Conservation (phyloP, 2,888 invertebrate genomes). For the Ptycholaimellus sp. region DNA sequence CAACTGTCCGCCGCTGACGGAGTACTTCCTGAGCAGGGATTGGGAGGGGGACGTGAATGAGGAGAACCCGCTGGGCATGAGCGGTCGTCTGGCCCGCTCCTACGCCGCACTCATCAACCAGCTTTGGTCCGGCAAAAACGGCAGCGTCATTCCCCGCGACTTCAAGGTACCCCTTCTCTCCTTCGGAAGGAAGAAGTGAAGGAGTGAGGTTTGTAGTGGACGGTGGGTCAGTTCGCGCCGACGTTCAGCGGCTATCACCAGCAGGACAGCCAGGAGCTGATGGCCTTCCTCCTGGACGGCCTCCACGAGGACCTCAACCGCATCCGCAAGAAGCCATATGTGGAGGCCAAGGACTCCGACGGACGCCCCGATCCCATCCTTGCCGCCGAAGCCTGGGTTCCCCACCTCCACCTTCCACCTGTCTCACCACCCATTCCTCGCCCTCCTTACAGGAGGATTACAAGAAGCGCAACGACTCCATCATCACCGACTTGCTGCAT, state of each 20-base stretch:
- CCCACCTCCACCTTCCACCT: too few relatives aligned
- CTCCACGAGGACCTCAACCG: conserved; percentile 38
- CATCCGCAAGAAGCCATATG: conserved; percentile 35
- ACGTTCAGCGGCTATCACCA: conserved; percentile 37
- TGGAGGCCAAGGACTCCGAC: conserved; percentile 33
- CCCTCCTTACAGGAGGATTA: too few relatives aligned
- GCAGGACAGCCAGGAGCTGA: conserved; percentile 37
- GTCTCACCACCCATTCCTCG: too few relatives aligned
- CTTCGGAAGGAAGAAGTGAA: background rate
- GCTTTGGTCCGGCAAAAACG: conserved; percentile 34
- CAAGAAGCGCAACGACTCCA: conserved; percentile 35
- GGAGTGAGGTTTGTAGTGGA: conserved; percentile 25
- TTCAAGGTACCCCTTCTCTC: conserved; percentile 33
- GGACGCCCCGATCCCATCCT: conserved; percentile 18
- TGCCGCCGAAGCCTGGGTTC: conserved; percentile 36
- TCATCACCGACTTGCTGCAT: conserved; percentile 37
- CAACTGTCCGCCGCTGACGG: conserved; percentile 34
- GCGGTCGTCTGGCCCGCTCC: conserved; percentile 25
- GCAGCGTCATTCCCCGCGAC: conserved; percentile 30
- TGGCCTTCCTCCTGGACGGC: conserved; percentile 37
- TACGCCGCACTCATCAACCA: conserved; percentile 33
- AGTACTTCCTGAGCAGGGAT: conserved; percentile 32
- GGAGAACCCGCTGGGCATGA: conserved; percentile 37
- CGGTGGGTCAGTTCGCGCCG: conserved; percentile 36
- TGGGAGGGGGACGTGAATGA: conserved; percentile 35